phyloP scores from a whole-genome alignment of 2,888 invertebrate genomes.

The Bedellia somnulentella region DNA sequence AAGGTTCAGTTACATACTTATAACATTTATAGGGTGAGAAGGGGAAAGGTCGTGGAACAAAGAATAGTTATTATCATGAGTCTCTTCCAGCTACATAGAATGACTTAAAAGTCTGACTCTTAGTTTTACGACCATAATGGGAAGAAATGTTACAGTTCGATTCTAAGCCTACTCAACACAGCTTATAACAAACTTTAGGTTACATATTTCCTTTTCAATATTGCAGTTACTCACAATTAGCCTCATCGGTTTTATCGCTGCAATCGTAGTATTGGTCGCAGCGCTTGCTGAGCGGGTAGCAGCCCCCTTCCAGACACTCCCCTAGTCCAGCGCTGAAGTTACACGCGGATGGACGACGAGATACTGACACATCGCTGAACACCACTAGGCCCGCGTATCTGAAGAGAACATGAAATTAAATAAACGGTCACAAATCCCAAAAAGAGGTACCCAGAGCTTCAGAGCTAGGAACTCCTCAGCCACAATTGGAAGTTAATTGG shows the following conservation, averaged over 20 bases:
- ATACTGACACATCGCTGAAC: constrained; percentile 84
- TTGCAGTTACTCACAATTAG: constrained; percentile 60
- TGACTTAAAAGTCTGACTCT: no score
- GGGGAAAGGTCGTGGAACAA: no score
- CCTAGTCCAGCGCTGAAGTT: constrained; percentile 72
- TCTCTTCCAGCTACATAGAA: no score
- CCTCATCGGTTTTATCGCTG: constrained; percentile 83
- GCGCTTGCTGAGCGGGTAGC: constrained; percentile 72
- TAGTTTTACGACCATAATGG: no score
- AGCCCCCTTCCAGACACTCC: constrained; percentile 82
- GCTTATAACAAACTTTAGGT: not conserved
- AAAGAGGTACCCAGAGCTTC: no score
- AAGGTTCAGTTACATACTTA: no score
- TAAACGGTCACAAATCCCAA: no score
- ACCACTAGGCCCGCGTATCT: constrained; percentile 79
- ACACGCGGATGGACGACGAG: constrained; percentile 68
- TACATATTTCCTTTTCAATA: not conserved
- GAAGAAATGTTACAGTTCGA: no score
- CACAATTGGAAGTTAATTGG: no score
- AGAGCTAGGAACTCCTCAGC: no score
- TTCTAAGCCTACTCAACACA: not conserved
- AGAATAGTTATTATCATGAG: no score
- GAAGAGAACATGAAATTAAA: constrained; percentile 3
- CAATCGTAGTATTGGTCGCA: constrained; percentile 84
- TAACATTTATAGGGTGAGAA: no score